Conservation (phyloP, 1,140 invertebrate genomes). For the Thereuonema tuberculata region DNA sequence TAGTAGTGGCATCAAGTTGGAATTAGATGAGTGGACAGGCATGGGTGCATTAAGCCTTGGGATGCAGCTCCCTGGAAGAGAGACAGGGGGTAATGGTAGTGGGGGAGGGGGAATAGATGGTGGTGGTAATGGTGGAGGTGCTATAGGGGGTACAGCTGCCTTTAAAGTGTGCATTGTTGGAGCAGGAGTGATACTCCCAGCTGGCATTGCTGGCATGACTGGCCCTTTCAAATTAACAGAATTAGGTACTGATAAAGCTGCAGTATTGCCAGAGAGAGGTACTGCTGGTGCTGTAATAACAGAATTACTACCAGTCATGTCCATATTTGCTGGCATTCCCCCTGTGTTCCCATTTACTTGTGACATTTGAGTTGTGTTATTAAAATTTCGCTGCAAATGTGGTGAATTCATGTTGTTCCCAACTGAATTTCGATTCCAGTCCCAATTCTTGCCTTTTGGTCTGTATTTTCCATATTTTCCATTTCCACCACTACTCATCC, state of each 20-base stretch:
- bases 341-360: too few relatives aligned
- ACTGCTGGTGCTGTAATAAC: background rate
- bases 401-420: background rate
- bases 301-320: too few relatives aligned
- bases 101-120: slow-evolving; percentile 14
- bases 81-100: slow-evolving; percentile 4
- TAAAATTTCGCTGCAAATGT: background rate
- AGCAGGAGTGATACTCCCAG: background rate
- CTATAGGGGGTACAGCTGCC: background rate
- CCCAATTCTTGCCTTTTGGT: slow-evolving; percentile 59
- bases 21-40: slow-evolving; percentile 14
- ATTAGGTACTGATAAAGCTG: background rate
- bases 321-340: too few relatives aligned
- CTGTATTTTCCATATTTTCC: slow-evolving; percentile 39
- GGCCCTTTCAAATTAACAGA: background rate
- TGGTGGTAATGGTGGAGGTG: slow-evolving; percentile 6
- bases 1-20: slow-evolving; percentile 18
- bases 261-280: background rate
- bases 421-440: slow-evolving; percentile 34
- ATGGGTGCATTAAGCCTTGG: slow-evolving; percentile 10
- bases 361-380: too few relatives aligned
- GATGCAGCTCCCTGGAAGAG: slow-evolving; percentile 6
- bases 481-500: slow-evolving; percentile 26
- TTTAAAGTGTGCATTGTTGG: background rate
- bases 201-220: background rate